A percentile compares a stretch with the other conserved stretches of the same genome.
These are phyloP conservation scores for Heliconius aoede DNA, from an alignment of 2,888 invertebrate genomes.

Conservation along the genomic window DNA sequence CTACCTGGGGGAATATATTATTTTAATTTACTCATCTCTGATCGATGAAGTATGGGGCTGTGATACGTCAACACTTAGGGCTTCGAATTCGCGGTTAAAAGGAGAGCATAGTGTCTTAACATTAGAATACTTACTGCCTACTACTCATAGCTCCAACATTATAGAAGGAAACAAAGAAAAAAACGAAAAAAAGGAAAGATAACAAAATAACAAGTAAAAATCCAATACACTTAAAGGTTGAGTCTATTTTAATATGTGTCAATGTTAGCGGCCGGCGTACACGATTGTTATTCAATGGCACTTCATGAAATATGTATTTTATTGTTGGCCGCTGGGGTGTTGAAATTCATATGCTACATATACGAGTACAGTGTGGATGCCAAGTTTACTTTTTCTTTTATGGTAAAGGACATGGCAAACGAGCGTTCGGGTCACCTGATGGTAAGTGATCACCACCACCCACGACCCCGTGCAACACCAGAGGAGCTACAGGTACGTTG, in stretches of 20 bases:
- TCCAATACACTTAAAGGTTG: conserved; percentile 56
- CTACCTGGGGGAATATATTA: too few relatives aligned
- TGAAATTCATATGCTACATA: conserved; percentile 58
- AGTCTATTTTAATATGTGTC: conserved; percentile 68
- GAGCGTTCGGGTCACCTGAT: too few relatives aligned
- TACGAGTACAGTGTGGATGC: conserved; percentile 42
- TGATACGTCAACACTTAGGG: too few relatives aligned
- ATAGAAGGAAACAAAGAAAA: not conserved
- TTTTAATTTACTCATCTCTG: too few relatives aligned
- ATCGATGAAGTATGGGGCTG: too few relatives aligned
- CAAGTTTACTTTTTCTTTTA: too few relatives aligned
- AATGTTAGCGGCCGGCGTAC: conserved; percentile 52
- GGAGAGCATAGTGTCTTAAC: not conserved
- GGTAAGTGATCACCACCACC: too few relatives aligned
- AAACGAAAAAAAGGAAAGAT: not conserved
- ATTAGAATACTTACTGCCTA: not conserved
- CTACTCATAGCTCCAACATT: not conserved
- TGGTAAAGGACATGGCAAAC: too few relatives aligned
- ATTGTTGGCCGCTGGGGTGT: conserved; percentile 56
- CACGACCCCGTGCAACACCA: too few relatives aligned
- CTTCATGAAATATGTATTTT: conserved; percentile 78
- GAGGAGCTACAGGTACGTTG: too few relatives aligned
- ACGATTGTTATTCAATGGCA: conserved; percentile 73
- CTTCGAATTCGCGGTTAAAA: too few relatives aligned
- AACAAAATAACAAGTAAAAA: conserved; percentile 47